Evolutionary conservation across 2,888 invertebrate species (phyloP).

Genomic region (Byasa hedistus): DNA sequence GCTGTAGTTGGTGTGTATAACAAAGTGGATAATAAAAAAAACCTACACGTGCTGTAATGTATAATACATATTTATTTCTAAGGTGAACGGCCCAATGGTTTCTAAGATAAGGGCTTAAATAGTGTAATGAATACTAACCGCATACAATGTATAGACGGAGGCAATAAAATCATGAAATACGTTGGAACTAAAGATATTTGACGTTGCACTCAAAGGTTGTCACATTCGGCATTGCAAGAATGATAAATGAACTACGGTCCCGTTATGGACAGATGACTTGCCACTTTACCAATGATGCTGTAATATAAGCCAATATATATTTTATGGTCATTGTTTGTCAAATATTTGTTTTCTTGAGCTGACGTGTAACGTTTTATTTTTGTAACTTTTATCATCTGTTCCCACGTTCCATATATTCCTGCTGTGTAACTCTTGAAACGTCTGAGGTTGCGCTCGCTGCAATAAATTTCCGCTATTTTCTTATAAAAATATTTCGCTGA

Average conservation of each 20-base stretch:
- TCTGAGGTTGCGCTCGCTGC: conserved; percentile 36
- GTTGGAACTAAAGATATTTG: conserved; percentile 50
- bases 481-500: conserved; percentile 54
- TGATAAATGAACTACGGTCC: conserved; percentile 59
- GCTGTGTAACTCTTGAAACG: conserved; percentile 3
- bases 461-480: conserved; percentile 41
- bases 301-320: conserved; percentile 31
- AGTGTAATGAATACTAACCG: not conserved
- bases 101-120: too few relatives aligned
- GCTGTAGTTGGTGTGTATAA: too few relatives aligned
- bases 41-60: too few relatives aligned
- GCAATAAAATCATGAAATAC: conserved; percentile 48
- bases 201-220: conserved; percentile 50
- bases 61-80: too few relatives aligned
- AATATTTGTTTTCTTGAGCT: conserved; percentile 30
- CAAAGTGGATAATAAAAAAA: too few relatives aligned
- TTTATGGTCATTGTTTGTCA: conserved; percentile 29
- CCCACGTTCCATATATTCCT: conserved; percentile 28
- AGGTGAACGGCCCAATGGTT: too few relatives aligned
- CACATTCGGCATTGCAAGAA: conserved; percentile 47
- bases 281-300: conserved; percentile 43
- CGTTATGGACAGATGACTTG: conserved; percentile 61
- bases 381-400: conserved; percentile 25
- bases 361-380: conserved; percentile 30
- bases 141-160: not conserved